A percentile compares a stretch with the other conserved stretches of the same genome.
These are phyloP conservation scores for Oreochromis aureus DNA, from an alignment of 2,113 vertebrate species.

Conservation along the genomic window DNA sequence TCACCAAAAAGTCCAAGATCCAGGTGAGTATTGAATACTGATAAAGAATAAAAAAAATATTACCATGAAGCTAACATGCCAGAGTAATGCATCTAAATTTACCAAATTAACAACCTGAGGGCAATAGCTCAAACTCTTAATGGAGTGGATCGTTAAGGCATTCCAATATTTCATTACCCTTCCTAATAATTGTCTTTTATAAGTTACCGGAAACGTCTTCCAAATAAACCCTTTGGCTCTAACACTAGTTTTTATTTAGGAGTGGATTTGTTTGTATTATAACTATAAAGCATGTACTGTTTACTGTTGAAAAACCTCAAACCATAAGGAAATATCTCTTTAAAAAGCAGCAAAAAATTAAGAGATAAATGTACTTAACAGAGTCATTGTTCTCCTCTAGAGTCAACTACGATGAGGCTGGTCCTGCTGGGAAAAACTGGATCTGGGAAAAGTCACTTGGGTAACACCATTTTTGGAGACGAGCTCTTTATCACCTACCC, in stretches of 20 bases:
- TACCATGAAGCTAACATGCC: background rate
- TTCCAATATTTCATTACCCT: background rate
- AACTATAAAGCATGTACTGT: background rate
- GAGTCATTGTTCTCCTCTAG: too few species aligned
- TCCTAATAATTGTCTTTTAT: rapidly evolving
- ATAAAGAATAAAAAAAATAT: background rate
- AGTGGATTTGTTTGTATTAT: rapidly evolving
- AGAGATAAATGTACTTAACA: too few species aligned
- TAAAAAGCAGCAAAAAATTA: too few species aligned
- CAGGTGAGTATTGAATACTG: background rate
- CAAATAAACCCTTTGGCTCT: background rate
- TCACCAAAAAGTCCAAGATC: background rate
- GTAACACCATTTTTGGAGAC: slow-evolving; percentile 31
- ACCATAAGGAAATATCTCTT: too few species aligned
- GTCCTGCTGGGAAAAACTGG: slow-evolving; percentile 54
- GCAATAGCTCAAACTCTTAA: background rate
- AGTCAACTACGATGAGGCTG: rapidly evolving
- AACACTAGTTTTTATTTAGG: background rate
- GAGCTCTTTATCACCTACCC: background rate
- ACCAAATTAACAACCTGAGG: background rate
- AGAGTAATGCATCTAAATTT: background rate
- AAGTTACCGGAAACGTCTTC: rapidly evolving
- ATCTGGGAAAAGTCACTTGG: slow-evolving; percentile 43
- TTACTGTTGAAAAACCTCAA: background rate
- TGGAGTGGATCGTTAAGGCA: background rate